These are phyloP conservation scores for mouse (Mus musculus) DNA, from an alignment of 2,113 vertebrate species.

Conservation along the genomic window DNA sequence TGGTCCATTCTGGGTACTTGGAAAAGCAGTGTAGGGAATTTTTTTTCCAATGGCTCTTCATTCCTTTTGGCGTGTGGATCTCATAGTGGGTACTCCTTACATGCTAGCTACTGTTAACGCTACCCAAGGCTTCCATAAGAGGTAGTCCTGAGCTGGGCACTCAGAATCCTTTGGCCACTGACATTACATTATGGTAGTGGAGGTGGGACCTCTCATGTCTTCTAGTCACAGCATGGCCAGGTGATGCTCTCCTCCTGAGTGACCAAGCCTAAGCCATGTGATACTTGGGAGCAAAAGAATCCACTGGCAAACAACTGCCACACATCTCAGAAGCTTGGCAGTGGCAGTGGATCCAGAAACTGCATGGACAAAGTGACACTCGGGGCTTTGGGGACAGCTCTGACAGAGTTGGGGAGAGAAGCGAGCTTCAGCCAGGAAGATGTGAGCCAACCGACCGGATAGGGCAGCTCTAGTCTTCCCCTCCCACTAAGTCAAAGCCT, in stretches of 20 bases:
- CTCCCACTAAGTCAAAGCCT: not conserved
- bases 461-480: rapidly evolving
- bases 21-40: too few relatives aligned
- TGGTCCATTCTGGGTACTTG: too few relatives aligned
- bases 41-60: too few relatives aligned
- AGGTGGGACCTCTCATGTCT: not conserved
- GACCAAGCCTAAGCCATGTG: rapidly evolving
- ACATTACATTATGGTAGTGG: too few relatives aligned
- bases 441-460: rapidly evolving
- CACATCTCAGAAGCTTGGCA: rapidly evolving
- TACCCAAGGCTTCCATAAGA: too few relatives aligned
- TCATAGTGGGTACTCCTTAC: not conserved
- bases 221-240: not conserved
- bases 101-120: rapidly evolving
- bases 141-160: rapidly evolving
- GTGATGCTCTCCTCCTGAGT: not conserved
- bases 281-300: rapidly evolving
- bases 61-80: too few relatives aligned
- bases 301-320: rapidly evolving
- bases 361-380: not conserved
- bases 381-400: not conserved
- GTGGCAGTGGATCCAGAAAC: rapidly evolving
- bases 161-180: too few relatives aligned
- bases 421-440: rapidly evolving
- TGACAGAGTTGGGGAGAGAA: rapidly evolving